Percentiles rank a stretch among this genome's conserved stretches.
phyloP scores from a whole-genome alignment of 2,888 invertebrate species.

The Aleiodes alternator region DNA sequence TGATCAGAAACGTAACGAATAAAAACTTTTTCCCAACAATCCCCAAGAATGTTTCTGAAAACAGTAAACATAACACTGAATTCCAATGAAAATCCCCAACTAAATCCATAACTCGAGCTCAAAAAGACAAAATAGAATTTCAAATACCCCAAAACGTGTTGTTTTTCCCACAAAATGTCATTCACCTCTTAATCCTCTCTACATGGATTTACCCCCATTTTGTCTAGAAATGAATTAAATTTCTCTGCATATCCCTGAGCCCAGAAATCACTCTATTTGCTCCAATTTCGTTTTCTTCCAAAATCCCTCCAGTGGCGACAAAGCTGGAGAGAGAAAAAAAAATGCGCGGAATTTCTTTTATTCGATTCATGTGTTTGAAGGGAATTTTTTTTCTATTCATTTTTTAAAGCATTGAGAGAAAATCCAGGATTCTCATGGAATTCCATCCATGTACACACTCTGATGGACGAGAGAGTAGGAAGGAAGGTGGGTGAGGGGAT shows the following conservation, averaged over 20 bases:
- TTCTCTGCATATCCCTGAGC: no score
- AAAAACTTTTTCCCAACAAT: no score
- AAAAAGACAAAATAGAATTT: no score
- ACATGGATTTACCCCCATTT: no score
- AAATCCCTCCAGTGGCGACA: not conserved
- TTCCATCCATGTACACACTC: slow-evolving; percentile 12
- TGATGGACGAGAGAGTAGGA: not conserved
- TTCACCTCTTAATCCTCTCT: not conserved
- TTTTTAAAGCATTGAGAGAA: slow-evolving; percentile 11
- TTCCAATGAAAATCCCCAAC: no score
- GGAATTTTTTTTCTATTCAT: not conserved
- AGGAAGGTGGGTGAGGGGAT: no score
- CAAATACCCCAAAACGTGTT: no score
- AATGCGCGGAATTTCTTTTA: not conserved
- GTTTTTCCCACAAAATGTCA: not conserved
- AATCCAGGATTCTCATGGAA: slow-evolving; percentile 11
- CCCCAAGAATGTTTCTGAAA: no score
- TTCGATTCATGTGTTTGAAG: not conserved
- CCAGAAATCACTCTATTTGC: not conserved
- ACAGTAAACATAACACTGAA: no score
- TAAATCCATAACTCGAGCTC: no score
- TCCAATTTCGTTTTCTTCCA: not conserved
- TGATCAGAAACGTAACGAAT: no score
- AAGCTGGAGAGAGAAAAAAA: not conserved
- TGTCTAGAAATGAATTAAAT: no score